Percentiles rank a stretch among this genome's conserved stretches.
Conservation (phyloP, 2,888 invertebrate genomes). For the Orgyia antiqua region DNA sequence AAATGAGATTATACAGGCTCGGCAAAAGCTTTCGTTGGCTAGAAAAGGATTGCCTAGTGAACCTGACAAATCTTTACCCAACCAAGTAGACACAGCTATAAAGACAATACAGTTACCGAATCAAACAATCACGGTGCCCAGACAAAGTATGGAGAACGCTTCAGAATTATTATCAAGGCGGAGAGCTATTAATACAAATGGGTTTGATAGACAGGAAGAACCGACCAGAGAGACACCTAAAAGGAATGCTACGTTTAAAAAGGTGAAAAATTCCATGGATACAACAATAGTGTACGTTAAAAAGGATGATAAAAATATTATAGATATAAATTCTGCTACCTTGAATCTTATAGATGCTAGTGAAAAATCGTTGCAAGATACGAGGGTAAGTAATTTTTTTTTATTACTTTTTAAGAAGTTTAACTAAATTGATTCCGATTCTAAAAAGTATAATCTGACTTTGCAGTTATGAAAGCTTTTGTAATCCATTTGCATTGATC, state of each 20-base stretch:
- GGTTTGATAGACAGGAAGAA: constrained; percentile 46
- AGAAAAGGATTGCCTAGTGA: constrained; percentile 60
- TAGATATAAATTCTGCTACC: constrained; percentile 70
- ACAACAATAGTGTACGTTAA: constrained; percentile 57
- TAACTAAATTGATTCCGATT: not conserved
- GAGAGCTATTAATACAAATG: constrained; percentile 47
- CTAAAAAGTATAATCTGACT: too few relatives aligned
- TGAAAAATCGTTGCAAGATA: constrained; percentile 48
- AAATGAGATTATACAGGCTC: constrained; percentile 68
- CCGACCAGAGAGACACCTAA: constrained; percentile 50
- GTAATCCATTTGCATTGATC: too few relatives aligned
- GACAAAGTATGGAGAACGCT: constrained; percentile 63
- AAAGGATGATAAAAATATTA: constrained; percentile 50
- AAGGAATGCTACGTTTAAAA: constrained; percentile 64
- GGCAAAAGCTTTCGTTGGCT: constrained; percentile 64
- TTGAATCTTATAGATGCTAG: constrained; percentile 54
- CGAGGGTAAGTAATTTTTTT: constrained; percentile 20
- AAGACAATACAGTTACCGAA: constrained; percentile 64
- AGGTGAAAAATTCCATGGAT: constrained; percentile 55
- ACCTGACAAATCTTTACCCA: constrained; percentile 40
- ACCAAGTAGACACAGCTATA: constrained; percentile 44
- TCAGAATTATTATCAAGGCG: constrained; percentile 59
- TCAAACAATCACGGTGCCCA: constrained; percentile 64
- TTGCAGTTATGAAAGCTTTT: too few relatives aligned
- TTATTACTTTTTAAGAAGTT: not conserved